Evolutionary conservation across 2,888 invertebrate species (phyloP), one percentile per base, ranked within the genome.

Genomic region (Helobdella robusta): DNA sequence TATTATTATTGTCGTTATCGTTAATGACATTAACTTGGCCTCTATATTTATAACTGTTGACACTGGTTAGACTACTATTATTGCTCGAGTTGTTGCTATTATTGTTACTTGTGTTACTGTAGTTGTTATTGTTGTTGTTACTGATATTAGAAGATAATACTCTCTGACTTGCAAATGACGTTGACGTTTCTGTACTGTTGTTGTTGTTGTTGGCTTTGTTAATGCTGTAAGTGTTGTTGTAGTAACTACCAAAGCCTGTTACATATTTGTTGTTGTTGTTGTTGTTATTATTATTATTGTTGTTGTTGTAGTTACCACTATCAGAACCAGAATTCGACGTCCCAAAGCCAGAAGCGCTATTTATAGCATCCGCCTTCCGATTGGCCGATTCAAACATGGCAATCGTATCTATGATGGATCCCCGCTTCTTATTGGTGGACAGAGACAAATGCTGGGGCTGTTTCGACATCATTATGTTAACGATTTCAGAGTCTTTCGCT

Each of bases 371-470:
- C 5, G 5, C n/a, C 5, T 5, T 28, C n/a, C 5, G 4, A 20
- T 23, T 50, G 1, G 28, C 44, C 23, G 54, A 56, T 40, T 66
- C 62, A 66, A 66, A 66, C 62, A 61, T 62, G 44, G 66, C 62
- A 23, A 66, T 54, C 0, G 62, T 62, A 28, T 62, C 44, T 11
- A 59, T 40, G 30, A 66, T 56, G 40, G 66, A 62, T 28, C 56
- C 32, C 15, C 66, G 48, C 25, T 36, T 64, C 18, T 11, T 25
- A 6, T 8, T 36, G 11, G 52, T 8, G n/a, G 11, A 18, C 11
- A 23, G n/a, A n/a, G n/a, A n/a, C n/a, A n/a, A n/a, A n/a, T n/a
- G n/a, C 20, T 34, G 59, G 8, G 23, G n/a, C 15, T 34, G 59
- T 18, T 40, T 40, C 2, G n/a, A 25, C 36, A 25, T 35, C 50